Conservation (phyloP, 2,113 vertebrate species). For the Malurus melanocephalus region DNA sequence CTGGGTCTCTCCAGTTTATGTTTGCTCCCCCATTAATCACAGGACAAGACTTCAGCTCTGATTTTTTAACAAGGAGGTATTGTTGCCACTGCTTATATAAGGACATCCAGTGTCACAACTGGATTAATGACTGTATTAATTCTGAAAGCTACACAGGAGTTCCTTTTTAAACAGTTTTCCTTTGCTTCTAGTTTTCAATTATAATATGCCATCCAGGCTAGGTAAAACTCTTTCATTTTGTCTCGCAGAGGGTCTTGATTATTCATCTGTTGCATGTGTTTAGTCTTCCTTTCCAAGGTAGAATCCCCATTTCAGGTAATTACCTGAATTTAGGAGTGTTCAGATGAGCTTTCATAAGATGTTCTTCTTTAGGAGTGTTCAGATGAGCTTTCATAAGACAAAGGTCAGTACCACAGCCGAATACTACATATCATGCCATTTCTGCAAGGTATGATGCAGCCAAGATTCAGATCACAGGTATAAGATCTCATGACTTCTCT, state of each 20-base stretch:
- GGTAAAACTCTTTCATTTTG: not conserved
- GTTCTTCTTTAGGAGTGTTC: not conserved
- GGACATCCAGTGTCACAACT: not conserved
- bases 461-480: not conserved
- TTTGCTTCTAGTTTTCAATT: not conserved
- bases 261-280: not conserved
- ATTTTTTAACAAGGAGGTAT: not conserved
- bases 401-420: not conserved
- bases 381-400: not conserved
- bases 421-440: fast-evolving
- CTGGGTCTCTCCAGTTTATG: not conserved
- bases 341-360: not conserved
- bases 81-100: not conserved
- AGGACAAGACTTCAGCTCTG: not conserved
- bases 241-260: not conserved
- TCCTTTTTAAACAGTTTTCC: not conserved
- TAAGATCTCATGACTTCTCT: not conserved
- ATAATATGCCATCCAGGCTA: not conserved
- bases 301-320: not conserved
- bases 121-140: not conserved
- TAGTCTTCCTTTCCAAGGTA: not conserved
- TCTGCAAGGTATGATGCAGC: not conserved
- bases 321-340: not conserved
- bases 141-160: not conserved
- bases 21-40: not conserved